phyloP scores from a whole-genome alignment of 2,113 vertebrate genomes.

The Salvelinus fontinalis region DNA sequence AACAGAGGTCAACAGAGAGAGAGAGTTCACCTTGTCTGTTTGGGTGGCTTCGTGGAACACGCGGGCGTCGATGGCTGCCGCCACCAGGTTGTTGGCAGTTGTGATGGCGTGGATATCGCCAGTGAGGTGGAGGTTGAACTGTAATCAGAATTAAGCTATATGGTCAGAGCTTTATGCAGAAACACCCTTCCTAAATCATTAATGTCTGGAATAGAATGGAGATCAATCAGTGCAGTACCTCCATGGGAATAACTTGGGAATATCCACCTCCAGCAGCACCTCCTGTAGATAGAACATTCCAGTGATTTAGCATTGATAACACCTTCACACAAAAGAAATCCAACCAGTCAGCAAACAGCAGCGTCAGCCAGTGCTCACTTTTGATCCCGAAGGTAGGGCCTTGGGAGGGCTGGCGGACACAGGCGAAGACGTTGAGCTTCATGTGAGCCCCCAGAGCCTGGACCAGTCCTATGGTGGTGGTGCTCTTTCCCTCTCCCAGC shows the following conservation, averaged over 20 bases:
- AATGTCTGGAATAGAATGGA: too few species aligned
- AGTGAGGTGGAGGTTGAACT: slow-evolving; percentile 99
- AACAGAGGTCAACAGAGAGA: background rate
- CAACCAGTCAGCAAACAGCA: too few species aligned
- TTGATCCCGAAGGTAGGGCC: slow-evolving; percentile 98
- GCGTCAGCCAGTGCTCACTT: slow-evolving; percentile 70
- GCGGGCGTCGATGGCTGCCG: slow-evolving; percentile 90
- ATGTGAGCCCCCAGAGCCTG: slow-evolving; percentile 94
- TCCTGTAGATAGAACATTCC: slow-evolving; percentile 75
- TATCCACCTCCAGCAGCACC: slow-evolving; percentile 98
- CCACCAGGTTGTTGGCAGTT: slow-evolving; percentile 94
- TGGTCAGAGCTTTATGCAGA: background rate
- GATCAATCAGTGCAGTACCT: slow-evolving; percentile 75
- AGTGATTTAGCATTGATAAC: background rate
- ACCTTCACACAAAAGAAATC: background rate
- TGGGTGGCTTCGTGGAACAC: slow-evolving; percentile 95
- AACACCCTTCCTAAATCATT: too few species aligned
- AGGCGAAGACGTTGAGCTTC: slow-evolving; percentile 90
- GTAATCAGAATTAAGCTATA: slow-evolving; percentile 24
- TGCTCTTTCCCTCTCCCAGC: slow-evolving; percentile 96
- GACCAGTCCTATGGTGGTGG: slow-evolving; percentile 91
- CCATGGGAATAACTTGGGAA: slow-evolving; percentile 97
- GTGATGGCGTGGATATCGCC: slow-evolving; percentile 99
- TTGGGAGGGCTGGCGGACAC: slow-evolving; percentile 96
- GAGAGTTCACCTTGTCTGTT: slow-evolving; percentile 83